Conservation (phyloP, 2,113 vertebrate genomes). For the Nycticorax nycticorax region DNA sequence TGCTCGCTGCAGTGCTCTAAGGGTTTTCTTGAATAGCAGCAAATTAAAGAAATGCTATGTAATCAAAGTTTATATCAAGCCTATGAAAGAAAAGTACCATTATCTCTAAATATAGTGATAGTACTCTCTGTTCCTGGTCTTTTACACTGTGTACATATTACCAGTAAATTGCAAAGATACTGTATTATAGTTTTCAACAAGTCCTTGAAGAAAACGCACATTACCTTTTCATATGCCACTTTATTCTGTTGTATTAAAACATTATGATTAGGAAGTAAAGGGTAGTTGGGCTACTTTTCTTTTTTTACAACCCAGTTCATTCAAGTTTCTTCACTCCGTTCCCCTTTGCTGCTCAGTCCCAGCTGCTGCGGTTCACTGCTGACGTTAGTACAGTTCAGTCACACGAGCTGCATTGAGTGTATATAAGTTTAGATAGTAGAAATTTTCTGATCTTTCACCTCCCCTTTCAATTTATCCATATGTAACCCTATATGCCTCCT, state of each 20-base stretch:
- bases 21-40: slow-evolving; percentile 79
- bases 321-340: background rate
- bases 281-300: slow-evolving; percentile 1
- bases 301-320: slow-evolving; percentile 3
- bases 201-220: slow-evolving; percentile 31
- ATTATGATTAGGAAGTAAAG: slow-evolving; percentile 64
- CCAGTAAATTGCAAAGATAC: slow-evolving; percentile 28
- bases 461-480: background rate
- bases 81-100: slow-evolving; percentile 73
- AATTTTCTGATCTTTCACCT: background rate
- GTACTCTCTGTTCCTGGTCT: slow-evolving; percentile 19
- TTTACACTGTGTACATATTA: slow-evolving; percentile 46
- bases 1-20: slow-evolving; percentile 68
- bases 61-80: slow-evolving; percentile 81
- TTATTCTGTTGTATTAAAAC: slow-evolving; percentile 69
- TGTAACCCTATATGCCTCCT: background rate
- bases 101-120: slow-evolving; percentile 72
- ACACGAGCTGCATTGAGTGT: background rate
- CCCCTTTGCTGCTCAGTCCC: background rate
- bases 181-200: slow-evolving; percentile 18
- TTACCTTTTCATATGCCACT: slow-evolving; percentile 26
- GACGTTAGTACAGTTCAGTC: background rate
- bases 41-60: slow-evolving; percentile 81
- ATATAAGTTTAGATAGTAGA: background rate
- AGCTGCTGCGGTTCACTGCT: background rate